Evolutionary conservation across 2,797 vertebrate species (phyloP), one percentile per base, ranked within the genome.

Genomic region (Hydrophis major): DNA sequence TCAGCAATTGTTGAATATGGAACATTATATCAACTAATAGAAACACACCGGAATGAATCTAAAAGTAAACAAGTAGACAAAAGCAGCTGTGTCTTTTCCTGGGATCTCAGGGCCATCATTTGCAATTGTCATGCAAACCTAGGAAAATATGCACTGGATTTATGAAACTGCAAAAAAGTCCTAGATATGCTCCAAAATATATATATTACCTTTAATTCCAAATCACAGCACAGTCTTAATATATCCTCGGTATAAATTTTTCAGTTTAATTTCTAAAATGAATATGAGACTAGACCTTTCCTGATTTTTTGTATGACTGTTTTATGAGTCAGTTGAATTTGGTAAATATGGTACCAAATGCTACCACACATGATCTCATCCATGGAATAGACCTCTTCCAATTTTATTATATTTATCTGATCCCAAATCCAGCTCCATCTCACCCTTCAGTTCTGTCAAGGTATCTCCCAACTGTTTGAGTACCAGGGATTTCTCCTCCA

Each of bases 381-480:
- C 22, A 55, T 88, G 55, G 61, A 27, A 88, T 27, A 20, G 57
- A 28, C 6, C 7, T 56, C 32, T 90, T 57, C 32, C 69, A 89
- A 89, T 28, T 50, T 53, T 59, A 42, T 11, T 69, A 13, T 11
- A n/a, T 55, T 87, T 60, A 50, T 60, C 6, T 87, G 28, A 88
- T 22, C 18, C 50, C 60, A 53, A 10, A 12, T 22, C 14, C 37
- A 16, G 16, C 32, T 10, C 57, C 57, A 57, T 61, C 98, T 99
- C 97, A 99, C 99, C 99, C 96, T 99, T 99, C 92, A 99, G 98
- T 87, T 99, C 99, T 0, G 98, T 99, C 95, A 99, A 98, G 0
- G 99, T 99, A 96, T 99, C 99, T 95, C 99, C 99, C n/a, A 99
- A 98, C 95, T 99, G 99, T 96, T 98, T 98, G 91, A 99, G 98